These are phyloP conservation scores for Holothuria leucospilota DNA, from an alignment of 53 echinoderm and acorn worm species.

Conservation along the genomic window DNA sequence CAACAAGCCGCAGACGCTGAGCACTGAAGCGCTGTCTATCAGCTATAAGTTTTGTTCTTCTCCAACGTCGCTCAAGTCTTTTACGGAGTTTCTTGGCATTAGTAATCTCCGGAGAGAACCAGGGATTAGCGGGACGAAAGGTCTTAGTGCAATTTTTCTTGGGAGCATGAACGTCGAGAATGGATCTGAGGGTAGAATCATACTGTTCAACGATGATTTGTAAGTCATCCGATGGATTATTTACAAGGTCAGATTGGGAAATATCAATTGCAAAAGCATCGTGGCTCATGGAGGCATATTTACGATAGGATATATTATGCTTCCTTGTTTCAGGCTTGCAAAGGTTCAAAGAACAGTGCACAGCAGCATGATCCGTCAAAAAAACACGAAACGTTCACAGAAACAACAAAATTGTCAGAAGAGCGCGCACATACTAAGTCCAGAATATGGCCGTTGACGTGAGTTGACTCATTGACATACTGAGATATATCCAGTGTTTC, in stretches of 20 bases:
- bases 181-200: constrained; percentile 13
- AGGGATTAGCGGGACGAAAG: constrained; percentile 27
- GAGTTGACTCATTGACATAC: neutral
- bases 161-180: constrained; percentile 33
- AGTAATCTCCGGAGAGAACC: constrained; percentile 35
- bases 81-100: constrained; percentile 32
- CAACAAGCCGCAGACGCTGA: neutral
- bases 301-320: constrained; percentile 33
- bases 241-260: neutral
- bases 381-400: constrained; percentile 11
- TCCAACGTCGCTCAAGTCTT: constrained; percentile 29
- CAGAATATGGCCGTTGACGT: constrained; percentile 50
- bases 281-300: constrained; percentile 24
- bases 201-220: constrained; percentile 20
- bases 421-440: constrained; percentile 47
- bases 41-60: constrained; percentile 30
- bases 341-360: constrained; percentile 31
- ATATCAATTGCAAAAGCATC: constrained; percentile 41
- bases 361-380: constrained; percentile 31
- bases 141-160: neutral
- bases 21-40: no score
- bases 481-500: constrained; percentile 36
- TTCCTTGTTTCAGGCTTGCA: constrained; percentile 17
- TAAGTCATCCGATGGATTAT: neutral
- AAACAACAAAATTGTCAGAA: constrained; percentile 20